These are phyloP conservation scores for Melieria picta DNA, from an alignment of 2,888 invertebrate genomes.

Conservation along the genomic window DNA sequence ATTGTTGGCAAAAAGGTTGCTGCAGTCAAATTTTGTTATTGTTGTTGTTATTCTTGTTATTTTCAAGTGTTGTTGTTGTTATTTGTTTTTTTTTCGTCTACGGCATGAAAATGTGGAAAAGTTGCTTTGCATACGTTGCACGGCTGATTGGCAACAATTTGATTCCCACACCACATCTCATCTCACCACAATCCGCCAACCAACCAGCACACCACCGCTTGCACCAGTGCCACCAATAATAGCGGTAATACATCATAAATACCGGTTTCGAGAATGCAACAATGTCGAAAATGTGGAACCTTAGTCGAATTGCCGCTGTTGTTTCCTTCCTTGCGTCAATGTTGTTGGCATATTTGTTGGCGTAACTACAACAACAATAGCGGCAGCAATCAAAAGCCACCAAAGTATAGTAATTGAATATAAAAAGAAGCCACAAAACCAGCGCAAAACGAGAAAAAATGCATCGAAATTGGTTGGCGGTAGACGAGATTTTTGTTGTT, in stretches of 20 bases:
- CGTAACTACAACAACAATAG: neutral
- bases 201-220: neutral
- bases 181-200: neutral
- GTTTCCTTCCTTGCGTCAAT: neutral
- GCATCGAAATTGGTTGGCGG: conserved; percentile 10
- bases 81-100: too few relatives aligned
- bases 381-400: neutral
- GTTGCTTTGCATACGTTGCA: conserved; percentile 33
- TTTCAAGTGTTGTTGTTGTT: too few relatives aligned
- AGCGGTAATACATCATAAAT: conserved; percentile 19
- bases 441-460: conserved; percentile 12
- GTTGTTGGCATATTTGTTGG: neutral
- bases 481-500: neutral
- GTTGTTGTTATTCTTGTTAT: too few relatives aligned
- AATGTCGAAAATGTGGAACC: conserved; percentile 20
- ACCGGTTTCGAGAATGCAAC: conserved; percentile 40
- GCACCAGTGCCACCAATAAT: neutral
- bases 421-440: neutral
- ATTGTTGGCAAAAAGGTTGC: too few relatives aligned
- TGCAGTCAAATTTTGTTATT: too few relatives aligned
- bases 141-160: neutral
- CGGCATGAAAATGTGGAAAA: conserved; percentile 16
- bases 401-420: neutral
- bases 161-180: too few relatives aligned
- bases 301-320: conserved; percentile 3